Base-by-base conservation (phyloP, 2,797 vertebrate genomes). In the Sciaenops ocellatus region DNA sequence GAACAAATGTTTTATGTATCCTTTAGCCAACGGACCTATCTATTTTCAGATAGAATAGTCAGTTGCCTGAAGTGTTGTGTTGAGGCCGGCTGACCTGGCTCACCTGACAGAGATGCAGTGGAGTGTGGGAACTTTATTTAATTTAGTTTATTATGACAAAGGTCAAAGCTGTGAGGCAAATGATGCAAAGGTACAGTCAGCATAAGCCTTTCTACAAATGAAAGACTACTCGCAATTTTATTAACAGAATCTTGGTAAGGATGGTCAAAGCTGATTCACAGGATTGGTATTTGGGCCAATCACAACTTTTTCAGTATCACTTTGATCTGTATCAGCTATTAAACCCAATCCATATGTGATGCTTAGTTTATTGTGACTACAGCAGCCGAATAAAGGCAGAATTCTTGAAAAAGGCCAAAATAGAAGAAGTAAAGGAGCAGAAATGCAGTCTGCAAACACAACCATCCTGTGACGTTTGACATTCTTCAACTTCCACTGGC, bases 401-500 rank as follows among this genome's bases (percentile, higher is more conserved):
- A 41, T 61, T 5, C 41, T 52, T 34, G 20, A 67, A 79, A 63
- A 73, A 42, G 16, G 41, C 50, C 11, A 20, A 73, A 41, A 16
- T 22, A 50, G 64, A 44, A 24, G 54, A 20, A 4, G 34, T 30
- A 42, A 30, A 76, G 9, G 44, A 57, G 63, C 28, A 79, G 20
- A 73, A 68, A 66, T 79, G 44, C 83, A 81, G 56, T 69, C 67
- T 0, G 75, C 84, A 91, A 93, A 93, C 90, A 94, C 50, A 79
- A 55, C 34, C 66, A 55, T 65, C 66, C 79, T 79, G 83, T 73
- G 54, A 89, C 84, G 78, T 85, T 74, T 78, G 67, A 92, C 90
- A 92, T 92, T 92, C 87, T 90, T 92, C 75, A 84, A 57, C 89
- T 85, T 87, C 74, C 84, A 77, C 74, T 20, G 78, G 54, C 48